phyloP scores from a whole-genome alignment of 2,797 vertebrate species.

The Hyperoplus immaculatus region DNA sequence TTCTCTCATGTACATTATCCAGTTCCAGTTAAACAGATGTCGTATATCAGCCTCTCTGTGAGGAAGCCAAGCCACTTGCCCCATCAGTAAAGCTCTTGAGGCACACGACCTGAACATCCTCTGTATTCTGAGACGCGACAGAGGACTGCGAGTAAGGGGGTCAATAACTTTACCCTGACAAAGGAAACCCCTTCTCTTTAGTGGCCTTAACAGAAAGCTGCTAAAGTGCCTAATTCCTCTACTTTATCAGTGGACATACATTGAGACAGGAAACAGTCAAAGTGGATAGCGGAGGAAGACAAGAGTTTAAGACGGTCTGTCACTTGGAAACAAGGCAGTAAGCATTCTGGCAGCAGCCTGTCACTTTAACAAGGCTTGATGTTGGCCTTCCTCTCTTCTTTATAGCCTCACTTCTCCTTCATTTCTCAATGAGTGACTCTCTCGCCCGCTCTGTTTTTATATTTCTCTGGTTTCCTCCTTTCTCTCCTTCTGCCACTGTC shows the following conservation, averaged over 20 bases:
- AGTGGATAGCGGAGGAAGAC: conserved; percentile 51
- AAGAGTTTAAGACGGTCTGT: conserved; percentile 64
- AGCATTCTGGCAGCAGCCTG: conserved; percentile 71
- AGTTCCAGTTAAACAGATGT: conserved; percentile 81
- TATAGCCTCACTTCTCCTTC: conserved; percentile 59
- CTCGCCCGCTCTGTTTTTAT: conserved; percentile 34
- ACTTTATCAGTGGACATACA: conserved; percentile 62
- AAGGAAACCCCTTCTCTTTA: conserved; percentile 73
- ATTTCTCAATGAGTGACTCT: conserved; percentile 55
- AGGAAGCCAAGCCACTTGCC: conserved; percentile 68
- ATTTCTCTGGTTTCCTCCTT: conserved; percentile 30
- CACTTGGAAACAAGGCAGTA: conserved; percentile 73
- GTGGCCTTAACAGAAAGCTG: conserved; percentile 68
- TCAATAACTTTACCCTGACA: conserved; percentile 54
- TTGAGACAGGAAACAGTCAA: conserved; percentile 72
- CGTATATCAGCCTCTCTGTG: conserved; percentile 67
- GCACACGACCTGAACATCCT: conserved; percentile 61
- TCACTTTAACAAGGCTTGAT: conserved; percentile 77
- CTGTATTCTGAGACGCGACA: conserved; percentile 60
- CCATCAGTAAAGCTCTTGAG: conserved; percentile 53
- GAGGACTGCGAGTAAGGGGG: conserved; percentile 46
- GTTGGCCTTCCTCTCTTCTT: conserved; percentile 65
- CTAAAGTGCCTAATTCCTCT: conserved; percentile 67
- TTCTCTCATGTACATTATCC: conserved; percentile 51
- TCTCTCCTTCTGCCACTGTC: conserved; percentile 26